Evolutionary conservation across 2,797 vertebrate species (phyloP).

Genomic region (Champsocephalus esox): DNA sequence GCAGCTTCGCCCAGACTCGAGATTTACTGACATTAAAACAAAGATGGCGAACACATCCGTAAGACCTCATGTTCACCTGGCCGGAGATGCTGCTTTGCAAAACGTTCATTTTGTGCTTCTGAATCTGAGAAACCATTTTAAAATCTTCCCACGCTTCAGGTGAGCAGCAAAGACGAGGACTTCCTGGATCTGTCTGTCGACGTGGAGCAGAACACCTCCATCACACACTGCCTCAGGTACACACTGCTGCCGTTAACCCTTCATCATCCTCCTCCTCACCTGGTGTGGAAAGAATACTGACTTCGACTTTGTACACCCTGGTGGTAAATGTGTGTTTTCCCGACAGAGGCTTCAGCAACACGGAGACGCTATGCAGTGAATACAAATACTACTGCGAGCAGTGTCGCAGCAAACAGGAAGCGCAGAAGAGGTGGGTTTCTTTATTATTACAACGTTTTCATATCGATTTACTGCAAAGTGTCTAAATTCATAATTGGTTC

Average conservation of each 20-base stretch:
- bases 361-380: constrained; percentile 97
- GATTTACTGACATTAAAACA: too few relatives aligned
- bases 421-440: constrained; percentile 86
- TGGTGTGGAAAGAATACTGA: too few relatives aligned
- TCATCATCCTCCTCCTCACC: background rate
- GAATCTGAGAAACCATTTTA: background rate
- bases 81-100: too few relatives aligned
- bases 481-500: too few relatives aligned
- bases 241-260: too few relatives aligned
- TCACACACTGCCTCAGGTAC: constrained; percentile 94
- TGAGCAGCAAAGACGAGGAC: constrained; percentile 96
- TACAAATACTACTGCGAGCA: constrained; percentile 99
- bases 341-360: constrained; percentile 94
- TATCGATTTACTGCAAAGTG: too few relatives aligned
- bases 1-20: too few relatives aligned
- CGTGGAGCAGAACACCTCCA: constrained; percentile 95
- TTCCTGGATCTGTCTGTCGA: constrained; percentile 94
- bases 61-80: background rate
- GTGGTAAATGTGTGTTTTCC: background rate
- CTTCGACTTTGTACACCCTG: too few relatives aligned
- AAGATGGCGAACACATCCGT: background rate
- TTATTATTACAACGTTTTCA: background rate
- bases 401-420: constrained; percentile 99
- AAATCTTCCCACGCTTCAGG: constrained; percentile 72
- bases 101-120: too few relatives aligned